These are phyloP conservation scores for Hydrocynus forskahlii DNA, from an alignment of 2,797 vertebrate species.

Conservation along the genomic window DNA sequence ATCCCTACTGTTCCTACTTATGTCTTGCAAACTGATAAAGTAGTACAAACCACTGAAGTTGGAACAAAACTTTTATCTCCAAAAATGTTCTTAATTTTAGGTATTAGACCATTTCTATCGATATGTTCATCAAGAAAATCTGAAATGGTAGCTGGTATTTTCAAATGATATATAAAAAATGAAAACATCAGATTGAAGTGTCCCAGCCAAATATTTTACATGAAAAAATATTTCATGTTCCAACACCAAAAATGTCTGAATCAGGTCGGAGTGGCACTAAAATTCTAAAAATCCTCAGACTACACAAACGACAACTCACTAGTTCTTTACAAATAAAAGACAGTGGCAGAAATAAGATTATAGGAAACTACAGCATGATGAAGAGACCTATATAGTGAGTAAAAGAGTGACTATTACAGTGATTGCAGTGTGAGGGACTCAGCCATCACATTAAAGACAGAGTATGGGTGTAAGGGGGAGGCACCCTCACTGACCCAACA, in stretches of 20 bases:
- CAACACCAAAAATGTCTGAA: not conserved
- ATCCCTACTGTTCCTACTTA: too few relatives aligned
- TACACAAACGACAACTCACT: not conserved
- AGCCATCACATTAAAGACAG: slow-evolving; percentile 38
- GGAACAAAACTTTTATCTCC: too few relatives aligned
- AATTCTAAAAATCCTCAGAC: not conserved
- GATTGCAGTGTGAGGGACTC: slow-evolving; percentile 25
- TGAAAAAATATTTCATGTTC: not conserved
- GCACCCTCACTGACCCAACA: slow-evolving; percentile 21
- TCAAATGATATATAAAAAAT: too few relatives aligned
- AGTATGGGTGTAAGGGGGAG: not conserved
- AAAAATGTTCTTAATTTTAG: too few relatives aligned
- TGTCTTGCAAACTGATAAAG: too few relatives aligned
- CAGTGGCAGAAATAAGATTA: not conserved
- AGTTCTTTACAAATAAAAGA: not conserved
- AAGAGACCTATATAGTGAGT: slow-evolving; percentile 27
- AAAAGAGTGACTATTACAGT: slow-evolving; percentile 1
- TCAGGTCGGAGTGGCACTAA: not conserved
- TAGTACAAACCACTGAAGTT: too few relatives aligned
- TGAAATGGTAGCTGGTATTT: too few relatives aligned
- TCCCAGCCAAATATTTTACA: too few relatives aligned
- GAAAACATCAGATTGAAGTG: too few relatives aligned
- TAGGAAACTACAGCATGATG: not conserved
- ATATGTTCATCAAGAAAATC: too few relatives aligned
- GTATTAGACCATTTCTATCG: too few relatives aligned